Conservation (phyloP, 2,888 invertebrate genomes). For the Drosophila suboccidentalis region DNA sequence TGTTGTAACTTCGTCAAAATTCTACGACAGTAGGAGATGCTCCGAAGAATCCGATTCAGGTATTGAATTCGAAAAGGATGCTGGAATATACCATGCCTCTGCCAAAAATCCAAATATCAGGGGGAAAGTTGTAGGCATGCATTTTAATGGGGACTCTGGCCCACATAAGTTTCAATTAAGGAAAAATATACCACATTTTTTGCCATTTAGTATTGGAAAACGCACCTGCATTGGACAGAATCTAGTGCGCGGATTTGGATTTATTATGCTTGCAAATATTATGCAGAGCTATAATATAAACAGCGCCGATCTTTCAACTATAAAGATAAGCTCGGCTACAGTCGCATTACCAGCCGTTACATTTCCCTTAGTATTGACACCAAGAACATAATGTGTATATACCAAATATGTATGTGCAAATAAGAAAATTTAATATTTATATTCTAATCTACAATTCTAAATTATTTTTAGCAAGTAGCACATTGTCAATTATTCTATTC, state of each 20-base stretch:
- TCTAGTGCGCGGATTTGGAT: conserved; percentile 91
- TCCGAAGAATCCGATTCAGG: conserved; percentile 87
- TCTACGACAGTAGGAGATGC: conserved; percentile 76
- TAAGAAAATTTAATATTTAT: not conserved
- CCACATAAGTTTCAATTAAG: conserved; percentile 78
- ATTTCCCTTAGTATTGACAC: conserved; percentile 88
- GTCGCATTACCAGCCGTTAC: conserved; percentile 91
- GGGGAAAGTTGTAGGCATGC: conserved; percentile 7
- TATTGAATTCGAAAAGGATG: conserved; percentile 86
- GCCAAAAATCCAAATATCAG: not conserved
- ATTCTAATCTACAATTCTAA: not conserved
- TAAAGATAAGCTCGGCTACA: conserved; percentile 89
- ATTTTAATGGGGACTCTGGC: not conserved
- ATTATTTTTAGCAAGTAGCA: conserved; percentile 22
- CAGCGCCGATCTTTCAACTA: conserved; percentile 86
- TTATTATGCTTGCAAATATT: conserved; percentile 90
- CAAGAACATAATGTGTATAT: conserved; percentile 33
- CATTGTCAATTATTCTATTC: not conserved
- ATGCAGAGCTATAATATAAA: conserved; percentile 90
- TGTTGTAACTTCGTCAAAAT: conserved; percentile 3
- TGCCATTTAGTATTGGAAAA: conserved; percentile 95
- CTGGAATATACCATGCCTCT: conserved; percentile 2
- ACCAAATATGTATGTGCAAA: not conserved
- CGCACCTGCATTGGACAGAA: conserved; percentile 95
- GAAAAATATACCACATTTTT: conserved; percentile 89